Percentiles rank a stretch among this genome's conserved stretches.
phyloP scores from a whole-genome alignment of 2,797 vertebrate species.

The Peromyscus eremicus region DNA sequence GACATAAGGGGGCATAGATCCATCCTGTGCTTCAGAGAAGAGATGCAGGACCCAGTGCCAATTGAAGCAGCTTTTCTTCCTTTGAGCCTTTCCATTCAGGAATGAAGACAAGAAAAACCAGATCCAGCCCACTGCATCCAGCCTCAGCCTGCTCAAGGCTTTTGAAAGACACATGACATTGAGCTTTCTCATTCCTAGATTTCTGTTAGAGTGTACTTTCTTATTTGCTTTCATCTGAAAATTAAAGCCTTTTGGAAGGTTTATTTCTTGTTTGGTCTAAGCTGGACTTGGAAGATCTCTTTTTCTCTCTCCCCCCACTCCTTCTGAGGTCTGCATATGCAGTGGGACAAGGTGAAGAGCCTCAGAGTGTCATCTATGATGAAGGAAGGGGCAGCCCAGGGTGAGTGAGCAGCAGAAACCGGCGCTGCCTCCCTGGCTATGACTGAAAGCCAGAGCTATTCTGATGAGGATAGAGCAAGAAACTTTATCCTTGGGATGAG shows the following conservation, averaged over 20 bases:
- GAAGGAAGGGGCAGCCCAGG: not conserved
- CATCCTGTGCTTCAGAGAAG: not conserved
- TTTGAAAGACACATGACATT: not conserved
- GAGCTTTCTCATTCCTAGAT: not conserved
- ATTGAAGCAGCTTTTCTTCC: not conserved
- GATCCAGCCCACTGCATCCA: not conserved
- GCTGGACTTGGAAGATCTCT: not conserved
- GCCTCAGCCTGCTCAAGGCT: not conserved
- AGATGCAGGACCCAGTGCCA: not conserved
- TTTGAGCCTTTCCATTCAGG: not conserved
- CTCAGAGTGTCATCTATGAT: not conserved
- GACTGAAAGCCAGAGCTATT: not conserved
- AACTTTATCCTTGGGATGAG: not conserved
- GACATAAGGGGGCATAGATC: not conserved
- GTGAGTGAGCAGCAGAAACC: accelerated
- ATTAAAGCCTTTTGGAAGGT: not conserved
- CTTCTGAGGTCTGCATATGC: too few relatives aligned
- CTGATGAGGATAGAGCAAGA: not conserved
- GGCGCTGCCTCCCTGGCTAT: not conserved
- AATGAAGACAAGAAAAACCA: not conserved
- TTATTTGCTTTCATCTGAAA: not conserved
- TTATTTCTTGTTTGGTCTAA: slow-evolving; percentile 28
- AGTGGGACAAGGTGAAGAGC: not conserved
- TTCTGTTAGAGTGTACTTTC: not conserved
- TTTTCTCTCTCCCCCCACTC: not conserved